Evolutionary conservation across 2,113 vertebrate genomes (phyloP), one percentile per base, ranked within the genome.

Genomic region (Alligator sinensis): DNA sequence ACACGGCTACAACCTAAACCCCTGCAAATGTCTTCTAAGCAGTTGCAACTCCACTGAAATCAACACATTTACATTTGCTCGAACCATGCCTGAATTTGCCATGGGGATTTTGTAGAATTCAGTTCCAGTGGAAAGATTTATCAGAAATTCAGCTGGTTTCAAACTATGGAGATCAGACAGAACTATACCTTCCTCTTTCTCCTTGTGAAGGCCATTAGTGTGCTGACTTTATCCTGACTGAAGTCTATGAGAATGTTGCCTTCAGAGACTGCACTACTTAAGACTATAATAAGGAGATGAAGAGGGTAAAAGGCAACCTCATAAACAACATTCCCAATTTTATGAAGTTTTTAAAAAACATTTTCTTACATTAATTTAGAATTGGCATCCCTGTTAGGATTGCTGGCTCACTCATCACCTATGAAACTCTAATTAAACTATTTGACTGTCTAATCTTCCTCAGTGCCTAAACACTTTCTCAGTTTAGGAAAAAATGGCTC

Each of bases 401-500:
- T 80, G 83, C 91, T 92, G 94, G 58, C 88, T 96, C 90, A 96
- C 88, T 94, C 89, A 76, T 84, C 4, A 0, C 85, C 78, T 91
- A 82, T 90, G 89, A 95, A 95, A 95, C 92, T 89, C 22, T 90
- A 93, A 47, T 47, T 47, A 47, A 9, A 47, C 47, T 47, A 30
- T 60, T 58, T 38, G 70, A 72, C 34, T 72, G 22, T 74, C 70
- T 74, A 38, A 74, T 74, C 80, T 74, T 96, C 86, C 92, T 94
- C 94, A 82, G 76, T 95, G 87, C 87, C 82, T 96, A 97, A 85
- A 93, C 38, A 9, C 80, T 66, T 79, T 92, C 64, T 91, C 94
- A 94, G 89, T 38, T 84, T 92, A 86, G 22, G 91, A 92, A 47
- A 47, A 92, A 97, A 96, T 93, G 92, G 89, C 88, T 97, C 92